Base-by-base conservation (phyloP, 2,888 invertebrate genomes). In the Pristionchus mayeri region DNA sequence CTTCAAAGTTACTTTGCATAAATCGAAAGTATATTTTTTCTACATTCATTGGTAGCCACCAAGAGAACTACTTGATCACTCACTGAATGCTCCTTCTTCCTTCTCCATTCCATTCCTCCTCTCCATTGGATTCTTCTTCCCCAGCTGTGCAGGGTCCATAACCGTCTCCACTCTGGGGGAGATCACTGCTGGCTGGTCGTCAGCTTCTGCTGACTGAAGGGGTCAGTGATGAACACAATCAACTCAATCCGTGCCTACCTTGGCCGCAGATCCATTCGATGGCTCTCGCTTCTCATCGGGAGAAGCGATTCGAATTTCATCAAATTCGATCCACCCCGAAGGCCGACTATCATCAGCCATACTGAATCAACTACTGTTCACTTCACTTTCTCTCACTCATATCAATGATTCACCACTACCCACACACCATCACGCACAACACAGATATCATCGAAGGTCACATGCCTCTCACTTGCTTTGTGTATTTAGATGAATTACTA, bases 261-360 rank as follows among this genome's bases (percentile, higher is more conserved):
- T 4, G 21, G 18, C 3, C 16, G 44, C 2, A 11, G 48, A n/a
- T 44, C 24, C 48, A 52, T 52, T 52, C 40, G 18, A n/a, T 44
- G 7, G 13, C n/a, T 40, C 40, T 63, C 63, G n/a, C 48, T 30
- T 40, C 44, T 13, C 48, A 37, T 57, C 76, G 24, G 86, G 86
- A n/a, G 85, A 81, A n/a, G 50, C 71, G 84, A 87, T 86, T 2
- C 84, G 76, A 24, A 87, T 87, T 57, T 87, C 87, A 27, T 87
- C 87, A 71, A 87, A 87, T 24, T 84, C 85, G 16, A 85, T 85
- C 87, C 87, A 87, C 34, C 87, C 81, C 30, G 40, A 40, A 6
- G 80, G 81, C 18, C 63, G 81, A 2, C 44, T 50, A 30, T 82
- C 80, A 27, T 52, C 60, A 13, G 52, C 80, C 80, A 80, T 80